Base-by-base conservation (phyloP, 2,113 vertebrate genomes). In the Brachypodius melanocephalos region DNA sequence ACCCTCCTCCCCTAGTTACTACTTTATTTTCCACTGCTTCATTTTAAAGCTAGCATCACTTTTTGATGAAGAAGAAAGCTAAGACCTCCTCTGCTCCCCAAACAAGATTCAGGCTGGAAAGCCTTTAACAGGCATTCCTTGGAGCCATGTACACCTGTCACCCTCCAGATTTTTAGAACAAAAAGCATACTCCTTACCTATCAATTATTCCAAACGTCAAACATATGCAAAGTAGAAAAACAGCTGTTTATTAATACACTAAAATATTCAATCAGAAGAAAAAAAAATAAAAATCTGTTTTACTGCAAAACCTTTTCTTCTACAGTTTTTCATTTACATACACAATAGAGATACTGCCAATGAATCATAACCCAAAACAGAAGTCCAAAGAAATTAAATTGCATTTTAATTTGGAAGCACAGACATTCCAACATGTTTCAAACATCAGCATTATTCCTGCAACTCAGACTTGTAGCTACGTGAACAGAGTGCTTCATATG, bases 1-100 rank as follows among this genome's bases (percentile, higher is more conserved):
- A 49, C 17, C 3, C 12, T 8, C 10, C 11, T 1, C 0, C 4
- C 0, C 14, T 19, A 21, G 17, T 29, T n/a, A 34, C 45, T 55
- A 36, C 43, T 67, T 72, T 20, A 16, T 59, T 82, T 77, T 83
- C 76, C 29, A 58, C 9, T 36, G 24, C 67, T 92, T 42, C 12
- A 42, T 46, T 43, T 62, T 40, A 88, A 85, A 90, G 31, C 38
- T 55, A 79, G 58, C 28, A 72, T 2, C 3, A 40, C 17, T 51
- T 76, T 43, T 62, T 38, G n/a, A 54, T 69, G 25, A 76, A 77
- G 67, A 68, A 65, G 15, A 75, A 91, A 65, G 21, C 40, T 29
- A 59, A 75, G 38, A 40, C 31, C 12, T 66, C 24, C 15, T 79
- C 36, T 55, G 12, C 19, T 46, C 16, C 22, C 11, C 31, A 52